Base-by-base conservation (phyloP, 2,888 invertebrate genomes). In the Lepidochitona cinerea region DNA sequence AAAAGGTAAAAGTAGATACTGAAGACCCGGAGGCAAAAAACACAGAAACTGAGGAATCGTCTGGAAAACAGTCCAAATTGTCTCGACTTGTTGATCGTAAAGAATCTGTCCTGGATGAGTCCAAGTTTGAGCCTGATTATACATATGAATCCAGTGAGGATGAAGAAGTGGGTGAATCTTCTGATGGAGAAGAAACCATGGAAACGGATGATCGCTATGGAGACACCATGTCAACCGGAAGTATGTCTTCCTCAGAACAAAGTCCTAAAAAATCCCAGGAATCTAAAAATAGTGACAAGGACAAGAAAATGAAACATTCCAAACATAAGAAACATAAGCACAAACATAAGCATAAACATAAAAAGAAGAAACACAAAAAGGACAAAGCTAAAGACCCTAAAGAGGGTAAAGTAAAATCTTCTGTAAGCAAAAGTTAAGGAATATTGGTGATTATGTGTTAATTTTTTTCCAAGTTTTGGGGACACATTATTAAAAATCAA, bases 91-190 rank as follows among this genome's bases (percentile, higher is more conserved):
- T 23, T 36, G 82, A 84, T 35, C 75, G 88, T 5, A 87, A 87
- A 72, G 83, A 87, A 26, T 88, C 88, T 0, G 76, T 86, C 29
- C 77, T 85, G 53, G 88, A 88, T 71, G 88, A 88, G 75, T 80
- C 87, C 0, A 80, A 81, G 69, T 88, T 88, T 83, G 87, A 83
- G 49, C 88, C 88, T 0, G 88, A 88, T 76, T 88, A 88, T 78
- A 37, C 37, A n/a, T 35, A 66, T 23, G 35, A 37, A 37, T 66
- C 66, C 36, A 66, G 66, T 35, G 66, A 66, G 29, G 35, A 35
- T 18, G 66, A 66, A 36, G 81, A 84, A 23, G 87, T 87, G 23
- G 78, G 68, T 23, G 76, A 71, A 75, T 74, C 36, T 77, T 71
- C 82, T 4, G 83, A 81, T 4, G 73, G 69, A 1, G 79, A 68